Evolutionary conservation across 1,140 invertebrate species (phyloP).

Genomic region (Scaptodrosophila lebanonensis): DNA sequence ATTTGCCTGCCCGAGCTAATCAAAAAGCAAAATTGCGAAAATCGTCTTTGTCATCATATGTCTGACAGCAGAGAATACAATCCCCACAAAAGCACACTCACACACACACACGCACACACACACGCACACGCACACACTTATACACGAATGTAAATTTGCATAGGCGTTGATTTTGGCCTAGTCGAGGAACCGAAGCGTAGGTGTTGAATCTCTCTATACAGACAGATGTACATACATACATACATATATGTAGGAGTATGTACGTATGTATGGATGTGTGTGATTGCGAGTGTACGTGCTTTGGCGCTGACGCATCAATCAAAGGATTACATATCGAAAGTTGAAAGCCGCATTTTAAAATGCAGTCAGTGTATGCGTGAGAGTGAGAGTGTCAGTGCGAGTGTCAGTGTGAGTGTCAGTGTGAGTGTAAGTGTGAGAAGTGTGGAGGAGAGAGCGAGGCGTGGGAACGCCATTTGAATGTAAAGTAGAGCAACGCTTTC

Average conservation of each 20-base stretch:
- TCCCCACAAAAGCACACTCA: conserved; percentile 15
- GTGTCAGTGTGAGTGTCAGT: too few species aligned
- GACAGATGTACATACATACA: too few species aligned
- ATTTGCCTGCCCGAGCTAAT: conserved; percentile 40
- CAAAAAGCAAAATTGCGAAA: conserved; percentile 69
- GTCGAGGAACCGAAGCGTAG: conserved; percentile 14
- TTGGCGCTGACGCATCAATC: conserved; percentile 62
- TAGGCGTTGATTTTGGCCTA: conserved; percentile 62
- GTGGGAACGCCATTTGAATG: conserved; percentile 58
- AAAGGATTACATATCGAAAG: conserved; percentile 73
- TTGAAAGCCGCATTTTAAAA: conserved; percentile 59
- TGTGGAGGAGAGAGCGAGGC: too few species aligned
- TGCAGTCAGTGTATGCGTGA: background rate
- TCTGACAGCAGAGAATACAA: too few species aligned
- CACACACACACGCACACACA: conserved; percentile 1
- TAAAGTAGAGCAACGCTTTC: conserved; percentile 41
- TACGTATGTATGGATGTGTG: conserved; percentile 3
- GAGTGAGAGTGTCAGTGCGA: background rate
- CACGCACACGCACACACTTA: background rate
- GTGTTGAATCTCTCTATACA: too few species aligned
- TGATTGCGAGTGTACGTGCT: conserved; percentile 23
- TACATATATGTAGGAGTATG: conserved; percentile 3
- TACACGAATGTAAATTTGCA: conserved; percentile 45
- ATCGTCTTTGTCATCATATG: conserved; percentile 73
- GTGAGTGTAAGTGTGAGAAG: too few species aligned